phyloP scores from a whole-genome alignment of 1,140 invertebrate genomes.

The Zaprionus kolodkinae region DNA sequence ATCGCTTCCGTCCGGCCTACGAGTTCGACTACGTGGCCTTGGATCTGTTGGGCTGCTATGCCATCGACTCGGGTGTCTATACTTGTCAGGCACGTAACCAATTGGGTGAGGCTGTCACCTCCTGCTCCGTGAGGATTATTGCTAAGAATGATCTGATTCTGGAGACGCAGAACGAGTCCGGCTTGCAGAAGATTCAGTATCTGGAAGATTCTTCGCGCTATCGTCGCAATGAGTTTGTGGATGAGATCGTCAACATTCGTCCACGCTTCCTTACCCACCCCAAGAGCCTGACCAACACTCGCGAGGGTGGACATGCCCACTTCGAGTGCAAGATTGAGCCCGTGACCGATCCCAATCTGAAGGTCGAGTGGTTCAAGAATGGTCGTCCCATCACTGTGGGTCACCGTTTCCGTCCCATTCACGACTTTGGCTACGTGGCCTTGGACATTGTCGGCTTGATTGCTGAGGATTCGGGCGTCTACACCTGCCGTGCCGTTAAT shows the following conservation, averaged over 20 bases:
- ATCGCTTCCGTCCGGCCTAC: constrained; percentile 97
- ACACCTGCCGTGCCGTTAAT: constrained; percentile 96
- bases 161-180: constrained; percentile 94
- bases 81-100: constrained; percentile 96
- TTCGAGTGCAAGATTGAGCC: constrained; percentile 99
- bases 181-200: constrained; percentile 95
- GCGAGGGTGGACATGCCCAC: constrained; percentile 96
- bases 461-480: constrained; percentile 96
- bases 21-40: constrained; percentile 99
- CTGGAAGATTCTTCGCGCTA: constrained; percentile 94
- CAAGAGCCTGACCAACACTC: constrained; percentile 92
- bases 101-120: constrained; percentile 96
- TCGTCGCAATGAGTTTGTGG: constrained; percentile 91
- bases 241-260: constrained; percentile 92
- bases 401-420: constrained; percentile 96
- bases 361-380: constrained; percentile 97
- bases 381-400: constrained; percentile 94
- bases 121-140: constrained; percentile 93
- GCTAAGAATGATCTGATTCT: constrained; percentile 94
- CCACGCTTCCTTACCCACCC: constrained; percentile 94
- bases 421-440: constrained; percentile 98
- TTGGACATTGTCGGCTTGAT: constrained; percentile 96
- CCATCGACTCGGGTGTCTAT: constrained; percentile 98
- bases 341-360: constrained; percentile 96
- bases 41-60: constrained; percentile 97